Base-by-base conservation (phyloP, 2,797 vertebrate genomes). In the Botia kubotai region DNA sequence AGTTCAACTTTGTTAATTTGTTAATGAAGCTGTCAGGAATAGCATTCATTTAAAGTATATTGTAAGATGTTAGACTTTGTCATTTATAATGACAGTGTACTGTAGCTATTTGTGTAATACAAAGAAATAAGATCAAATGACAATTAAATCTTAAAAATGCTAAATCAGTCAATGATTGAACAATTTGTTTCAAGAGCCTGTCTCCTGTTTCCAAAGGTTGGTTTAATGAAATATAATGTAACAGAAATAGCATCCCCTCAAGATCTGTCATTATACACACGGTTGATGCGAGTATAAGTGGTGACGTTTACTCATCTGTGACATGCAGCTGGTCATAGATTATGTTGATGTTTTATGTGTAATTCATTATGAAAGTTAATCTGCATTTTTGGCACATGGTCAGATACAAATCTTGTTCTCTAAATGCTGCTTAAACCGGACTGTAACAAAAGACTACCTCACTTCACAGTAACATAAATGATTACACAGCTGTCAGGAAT, bases 381-480 rank as follows among this genome's bases (percentile, higher is more conserved):
- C 57, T 13, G 11, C 23, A 39, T 73, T 73, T 43, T 50, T 21
- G 6, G 46, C 23, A 23, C 13, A 39, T 3, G 0, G 55, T 60
- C 39, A 48, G 21, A 50, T 48, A 17, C 21, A 26, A 29, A 63
- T 29, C 17, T 12, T 13, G 39, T 62, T 63, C 23, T 11, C 72
- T 63, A 5, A 63, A 33, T 33, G 60, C 16, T 29, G 26, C 60
- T 63, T 16, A 63, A 17, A 63, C 6, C 29, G 10, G 11, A 8
- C 23, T 46, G 21, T 33, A 33, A 33, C 33, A 33, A 33, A 13
- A 55, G 11, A 21, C 50, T 19, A 3, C 19, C 17, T 48, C 55
- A 60, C 33, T 43, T 60, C 21, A 48, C 57, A 75, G 29, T 63
- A 50, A 17, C 72, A 75, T 48, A 63, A 72, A 21, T 39, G 48